A percentile compares a stretch with the other conserved stretches of the same genome.
Evolutionary conservation across 2,113 vertebrate genomes (phyloP).

Genomic region (human): GRCh38 chr13:76370001-76370500

Average conservation of each 20-base stretch:
- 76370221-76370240: background rate
- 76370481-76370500: background rate
- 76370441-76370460: background rate
- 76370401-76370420: background rate
- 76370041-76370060: background rate
- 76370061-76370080: background rate
- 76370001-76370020: background rate
- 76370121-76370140: background rate
- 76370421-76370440: background rate
- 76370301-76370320: background rate
- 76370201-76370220: background rate
- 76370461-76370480: background rate
- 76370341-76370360: background rate
- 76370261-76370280: background rate
- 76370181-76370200: background rate
- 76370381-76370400: background rate
- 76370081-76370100: background rate
- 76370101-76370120: background rate
- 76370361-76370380: background rate
- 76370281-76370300: background rate
- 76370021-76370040: background rate
- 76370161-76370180: background rate
- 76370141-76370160: background rate
- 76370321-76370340: background rate
- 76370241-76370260: background rate